Evolutionary conservation across 1,140 invertebrate species (phyloP), one percentile per base, ranked within the genome.

Genomic region (Ostrea edulis): DNA sequence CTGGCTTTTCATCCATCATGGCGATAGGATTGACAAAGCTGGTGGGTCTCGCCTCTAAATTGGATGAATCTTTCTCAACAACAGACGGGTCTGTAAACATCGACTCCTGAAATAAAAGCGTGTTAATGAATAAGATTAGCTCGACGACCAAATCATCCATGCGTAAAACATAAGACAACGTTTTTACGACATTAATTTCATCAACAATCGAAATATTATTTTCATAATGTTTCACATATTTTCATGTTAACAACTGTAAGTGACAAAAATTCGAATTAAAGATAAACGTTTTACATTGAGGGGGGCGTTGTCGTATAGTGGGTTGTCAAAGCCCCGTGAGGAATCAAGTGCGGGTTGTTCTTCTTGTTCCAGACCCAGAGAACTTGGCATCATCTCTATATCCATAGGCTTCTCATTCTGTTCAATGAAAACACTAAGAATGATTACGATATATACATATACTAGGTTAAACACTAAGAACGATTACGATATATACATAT

Each of bases 321-420:
- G 88, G 55, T 89, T 89, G 81, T 89, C 83, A 87, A 89, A 89
- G 2, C 88, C 88, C 25, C 77, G 71, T 0, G 86, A 84, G 0
- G 35, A 85, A 29, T 89, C 88, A 53, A 87, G 87, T 0, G 86
- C 82, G 0, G 88, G 88, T 20, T 87, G 88, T 29, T 89, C 86
- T 29, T 89, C 85, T 53, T 82, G 81, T 53, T 89, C 88, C 7
- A 87, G 68, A 29, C 53, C 65, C 2, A 62, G 35, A 9, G 81
- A 22, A 29, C 81, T 83, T 12, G 88, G 88, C 88, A 89, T 89
- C 86, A 89, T 77, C 65, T 89, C 88, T 11, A 89, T 35, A 8
- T 89, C 82, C 54, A 89, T 81, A 52, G 88, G 85, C 51, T 89
- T 89, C 22, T 89, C 88, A 29, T 82, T 62, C 88, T 89, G 25